Conservation (phyloP, 2,797 vertebrate species). For the Crocidura indochinensis region DNA sequence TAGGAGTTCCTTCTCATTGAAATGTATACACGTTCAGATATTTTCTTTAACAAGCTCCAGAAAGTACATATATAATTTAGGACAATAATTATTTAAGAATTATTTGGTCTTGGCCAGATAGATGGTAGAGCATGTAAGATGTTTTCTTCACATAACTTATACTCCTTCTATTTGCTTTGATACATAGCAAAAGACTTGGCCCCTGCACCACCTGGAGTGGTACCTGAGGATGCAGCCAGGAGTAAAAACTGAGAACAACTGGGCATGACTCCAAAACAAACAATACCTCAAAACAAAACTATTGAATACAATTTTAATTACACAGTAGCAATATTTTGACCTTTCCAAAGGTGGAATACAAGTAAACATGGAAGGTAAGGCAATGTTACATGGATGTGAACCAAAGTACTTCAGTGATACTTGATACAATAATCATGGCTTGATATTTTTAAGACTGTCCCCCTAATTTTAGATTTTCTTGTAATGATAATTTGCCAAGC, state of each 20-base stretch:
- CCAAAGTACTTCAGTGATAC: slow-evolving; percentile 30
- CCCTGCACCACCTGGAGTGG: no score
- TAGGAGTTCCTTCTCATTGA: neutral
- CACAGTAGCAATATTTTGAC: neutral
- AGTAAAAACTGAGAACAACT: no score
- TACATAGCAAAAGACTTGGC: no score
- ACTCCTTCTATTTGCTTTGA: no score
- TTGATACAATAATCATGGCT: neutral
- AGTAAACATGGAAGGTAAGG: neutral
- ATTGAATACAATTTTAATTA: neutral
- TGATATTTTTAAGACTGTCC: neutral
- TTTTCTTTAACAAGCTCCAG: neutral
- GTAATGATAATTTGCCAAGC: neutral
- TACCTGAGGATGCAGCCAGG: no score
- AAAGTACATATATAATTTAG: slow-evolving; percentile 31
- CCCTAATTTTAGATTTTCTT: neutral
- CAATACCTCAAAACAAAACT: neutral
- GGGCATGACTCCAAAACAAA: no score
- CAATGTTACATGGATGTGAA: neutral
- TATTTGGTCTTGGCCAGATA: neutral
- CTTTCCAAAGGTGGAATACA: neutral
- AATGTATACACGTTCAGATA: neutral
- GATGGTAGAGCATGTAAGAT: no score
- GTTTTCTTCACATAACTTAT: no score
- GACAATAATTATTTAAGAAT: slow-evolving; percentile 26